Conservation (phyloP, 1,140 invertebrate species). For the Temnothorax nylanderi region DNA sequence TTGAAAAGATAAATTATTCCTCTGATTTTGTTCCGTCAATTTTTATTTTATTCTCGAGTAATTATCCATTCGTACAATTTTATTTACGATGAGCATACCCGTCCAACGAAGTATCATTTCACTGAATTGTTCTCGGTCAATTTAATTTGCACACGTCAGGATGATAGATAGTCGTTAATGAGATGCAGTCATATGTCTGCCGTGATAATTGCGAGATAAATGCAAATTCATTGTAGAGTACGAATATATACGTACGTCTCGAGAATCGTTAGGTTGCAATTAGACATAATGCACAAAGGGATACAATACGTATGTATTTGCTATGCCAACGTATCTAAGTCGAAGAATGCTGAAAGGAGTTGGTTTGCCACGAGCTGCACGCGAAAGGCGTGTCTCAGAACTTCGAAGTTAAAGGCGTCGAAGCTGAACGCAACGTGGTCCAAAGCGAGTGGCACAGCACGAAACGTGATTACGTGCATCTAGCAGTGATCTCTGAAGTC, state of each 20-base stretch:
- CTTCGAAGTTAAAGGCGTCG: constrained; percentile 38
- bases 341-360: constrained; percentile 23
- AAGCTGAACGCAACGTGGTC: constrained; percentile 39
- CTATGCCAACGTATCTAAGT: constrained; percentile 9
- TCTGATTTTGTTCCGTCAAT: not conserved
- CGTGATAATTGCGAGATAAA: constrained; percentile 38
- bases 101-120: constrained; percentile 26
- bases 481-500: constrained; percentile 29
- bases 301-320: constrained; percentile 9
- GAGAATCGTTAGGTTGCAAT: constrained; percentile 45
- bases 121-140: constrained; percentile 37
- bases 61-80: constrained; percentile 10
- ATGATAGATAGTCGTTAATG: constrained; percentile 47
- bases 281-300: constrained; percentile 21
- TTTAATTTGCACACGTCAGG: constrained; percentile 36
- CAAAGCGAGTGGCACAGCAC: constrained; percentile 43
- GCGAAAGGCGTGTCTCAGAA: constrained; percentile 62
- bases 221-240: constrained; percentile 11
- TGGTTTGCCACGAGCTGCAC: constrained; percentile 14
- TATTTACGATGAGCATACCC: not conserved
- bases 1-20: not conserved
- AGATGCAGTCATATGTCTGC: constrained; percentile 33
- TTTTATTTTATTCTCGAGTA: not conserved
- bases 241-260: not conserved
- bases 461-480: constrained; percentile 56